These are phyloP conservation scores for Pollenia amentaria DNA, from an alignment of 2,888 invertebrate species.

Conservation along the genomic window DNA sequence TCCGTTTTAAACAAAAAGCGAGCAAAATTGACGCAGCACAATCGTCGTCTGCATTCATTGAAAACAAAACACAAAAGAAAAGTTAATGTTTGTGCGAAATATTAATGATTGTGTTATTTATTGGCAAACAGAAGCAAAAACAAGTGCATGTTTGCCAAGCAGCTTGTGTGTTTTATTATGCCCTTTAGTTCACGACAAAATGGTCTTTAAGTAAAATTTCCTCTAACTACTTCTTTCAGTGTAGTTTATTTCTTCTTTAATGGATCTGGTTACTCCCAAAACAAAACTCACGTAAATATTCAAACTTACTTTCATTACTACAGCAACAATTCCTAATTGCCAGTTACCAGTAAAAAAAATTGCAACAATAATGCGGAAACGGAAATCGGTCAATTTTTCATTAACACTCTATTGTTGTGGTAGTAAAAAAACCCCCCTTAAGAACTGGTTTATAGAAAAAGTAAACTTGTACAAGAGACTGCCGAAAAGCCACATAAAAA, in stretches of 20 bases:
- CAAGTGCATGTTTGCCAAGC: no score
- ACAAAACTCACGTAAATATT: conserved; percentile 36
- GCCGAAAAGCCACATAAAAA: conserved; percentile 26
- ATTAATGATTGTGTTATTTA: no score
- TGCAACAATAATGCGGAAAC: background rate
- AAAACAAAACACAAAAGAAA: no score
- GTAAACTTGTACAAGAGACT: background rate
- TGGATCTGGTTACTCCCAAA: background rate
- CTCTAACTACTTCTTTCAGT: background rate
- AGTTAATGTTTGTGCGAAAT: no score
- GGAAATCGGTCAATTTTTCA: conserved; percentile 55
- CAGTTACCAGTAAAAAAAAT: background rate
- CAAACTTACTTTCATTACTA: background rate
- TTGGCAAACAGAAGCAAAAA: no score
- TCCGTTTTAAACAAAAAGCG: no score
- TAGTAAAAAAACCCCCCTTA: no score
- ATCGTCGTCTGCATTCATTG: no score
- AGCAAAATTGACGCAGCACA: no score
- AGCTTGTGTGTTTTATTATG: no score
- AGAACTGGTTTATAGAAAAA: background rate
- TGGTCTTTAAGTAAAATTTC: background rate
- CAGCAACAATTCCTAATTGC: background rate
- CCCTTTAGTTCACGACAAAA: background rate
- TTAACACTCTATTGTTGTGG: conserved; percentile 3
- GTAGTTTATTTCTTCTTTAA: background rate